Percentiles rank a stretch among this genome's conserved stretches.
Conservation (phyloP, 2,113 vertebrate species). For the Fulmarus glacialis region DNA sequence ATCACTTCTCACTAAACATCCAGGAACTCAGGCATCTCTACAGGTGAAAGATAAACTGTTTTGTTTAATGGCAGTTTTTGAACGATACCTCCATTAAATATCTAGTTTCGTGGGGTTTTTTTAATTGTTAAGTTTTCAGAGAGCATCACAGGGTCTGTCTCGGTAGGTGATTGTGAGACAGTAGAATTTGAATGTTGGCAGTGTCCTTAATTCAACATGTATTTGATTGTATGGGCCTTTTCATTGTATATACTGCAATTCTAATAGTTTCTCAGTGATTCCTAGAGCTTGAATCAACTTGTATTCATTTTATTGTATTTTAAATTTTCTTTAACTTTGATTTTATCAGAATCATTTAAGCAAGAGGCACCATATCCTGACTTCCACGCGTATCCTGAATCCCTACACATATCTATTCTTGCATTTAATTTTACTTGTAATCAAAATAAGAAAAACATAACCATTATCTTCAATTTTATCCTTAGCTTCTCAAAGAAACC, state of each 20-base stretch:
- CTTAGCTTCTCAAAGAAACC: background rate
- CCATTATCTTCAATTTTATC: background rate
- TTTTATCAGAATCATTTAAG: background rate
- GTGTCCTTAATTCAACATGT: background rate
- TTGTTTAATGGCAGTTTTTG: background rate
- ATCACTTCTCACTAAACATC: background rate
- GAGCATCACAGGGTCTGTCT: background rate
- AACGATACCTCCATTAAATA: background rate
- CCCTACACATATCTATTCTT: background rate
- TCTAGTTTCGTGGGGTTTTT: fast-evolving
- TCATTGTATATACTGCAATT: fast-evolving
- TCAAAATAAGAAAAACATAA: background rate
- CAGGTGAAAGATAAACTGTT: background rate
- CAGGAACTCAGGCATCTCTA: background rate
- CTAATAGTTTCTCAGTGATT: background rate
- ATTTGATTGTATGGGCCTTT: background rate
- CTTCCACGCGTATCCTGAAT: background rate
- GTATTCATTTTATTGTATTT: background rate
- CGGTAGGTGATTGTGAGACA: background rate
- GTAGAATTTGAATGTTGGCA: background rate
- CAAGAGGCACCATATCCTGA: background rate
- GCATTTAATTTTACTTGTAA: background rate
- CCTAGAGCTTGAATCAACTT: background rate
- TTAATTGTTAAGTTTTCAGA: background rate
- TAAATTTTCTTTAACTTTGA: background rate